phyloP scores from a whole-genome alignment of 2,113 vertebrate genomes.

The Sorex araneus region DNA sequence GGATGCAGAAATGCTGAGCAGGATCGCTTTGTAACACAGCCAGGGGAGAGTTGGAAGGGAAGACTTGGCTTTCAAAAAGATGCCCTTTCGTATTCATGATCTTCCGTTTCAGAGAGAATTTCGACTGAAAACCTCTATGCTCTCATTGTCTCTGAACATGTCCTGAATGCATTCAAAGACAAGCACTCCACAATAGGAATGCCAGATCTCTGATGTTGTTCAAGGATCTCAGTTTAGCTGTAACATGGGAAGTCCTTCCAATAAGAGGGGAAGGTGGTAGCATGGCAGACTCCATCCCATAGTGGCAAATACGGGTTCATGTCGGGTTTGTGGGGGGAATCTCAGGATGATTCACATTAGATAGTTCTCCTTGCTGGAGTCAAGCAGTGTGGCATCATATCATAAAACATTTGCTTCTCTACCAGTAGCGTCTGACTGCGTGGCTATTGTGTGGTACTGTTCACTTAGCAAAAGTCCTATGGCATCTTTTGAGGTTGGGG shows the following conservation, averaged over 20 bases:
- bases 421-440: not conserved
- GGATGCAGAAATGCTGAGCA: not conserved
- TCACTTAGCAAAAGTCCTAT: not conserved
- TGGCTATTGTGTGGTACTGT: not conserved
- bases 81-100: not conserved
- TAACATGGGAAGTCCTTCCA: not conserved
- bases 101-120: slow-evolving; percentile 45
- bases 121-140: not conserved
- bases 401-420: not conserved
- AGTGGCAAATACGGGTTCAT: not conserved
- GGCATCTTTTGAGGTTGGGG: not conserved
- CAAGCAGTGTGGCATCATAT: not conserved
- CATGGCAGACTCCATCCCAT: too few relatives aligned
- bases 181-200: not conserved
- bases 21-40: not conserved
- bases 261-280: not conserved
- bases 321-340: too few relatives aligned
- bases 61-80: slow-evolving; percentile 7
- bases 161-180: not conserved
- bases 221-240: not conserved
- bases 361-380: not conserved
- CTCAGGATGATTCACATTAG: not conserved
- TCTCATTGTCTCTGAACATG: slow-evolving; percentile 26
- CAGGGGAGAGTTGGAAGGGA: not conserved
- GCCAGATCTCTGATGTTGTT: not conserved